phyloP scores from a whole-genome alignment of 2,888 invertebrate genomes.

The Trimorus sp. region DNA sequence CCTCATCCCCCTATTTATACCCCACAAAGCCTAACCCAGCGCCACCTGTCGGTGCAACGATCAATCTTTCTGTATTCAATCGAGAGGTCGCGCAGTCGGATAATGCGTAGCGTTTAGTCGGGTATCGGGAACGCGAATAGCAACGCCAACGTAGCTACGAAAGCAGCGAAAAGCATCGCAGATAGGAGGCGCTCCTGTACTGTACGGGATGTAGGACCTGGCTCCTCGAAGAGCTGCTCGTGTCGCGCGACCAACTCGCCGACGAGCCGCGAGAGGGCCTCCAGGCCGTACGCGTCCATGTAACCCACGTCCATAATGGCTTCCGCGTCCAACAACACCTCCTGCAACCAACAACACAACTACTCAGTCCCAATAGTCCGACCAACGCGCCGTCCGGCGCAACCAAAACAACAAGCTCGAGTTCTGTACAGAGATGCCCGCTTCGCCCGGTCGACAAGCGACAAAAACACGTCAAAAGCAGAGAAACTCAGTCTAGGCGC shows the following conservation, averaged over 20 bases:
- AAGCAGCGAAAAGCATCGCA: conserved; percentile 80
- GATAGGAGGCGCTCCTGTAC: conserved; percentile 79
- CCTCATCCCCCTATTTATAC: too few relatives aligned
- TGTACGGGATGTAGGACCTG: conserved; percentile 77
- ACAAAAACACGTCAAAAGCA: conserved; percentile 77
- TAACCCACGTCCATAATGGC: conserved; percentile 81
- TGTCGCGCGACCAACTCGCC: conserved; percentile 74
- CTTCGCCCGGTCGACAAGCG: conserved; percentile 61
- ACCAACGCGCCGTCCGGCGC: conserved; percentile 49
- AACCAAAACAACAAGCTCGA: conserved; percentile 48
- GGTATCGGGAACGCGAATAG: conserved; percentile 82
- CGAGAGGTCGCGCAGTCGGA: conserved; percentile 34
- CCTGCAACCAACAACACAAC: conserved; percentile 82
- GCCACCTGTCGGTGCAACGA: background rate
- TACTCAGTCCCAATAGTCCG: conserved; percentile 79
- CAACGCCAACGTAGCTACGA: conserved; percentile 82
- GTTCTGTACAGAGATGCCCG: conserved; percentile 20
- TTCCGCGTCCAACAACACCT: conserved; percentile 81
- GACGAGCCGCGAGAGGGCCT: conserved; percentile 78
- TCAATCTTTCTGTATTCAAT: too few relatives aligned
- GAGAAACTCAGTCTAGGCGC: conserved; percentile 72
- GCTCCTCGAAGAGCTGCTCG: conserved; percentile 73
- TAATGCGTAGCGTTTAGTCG: conserved; percentile 74
- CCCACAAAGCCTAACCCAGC: background rate
- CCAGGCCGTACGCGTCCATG: conserved; percentile 80